These are phyloP conservation scores for Odontamblyopus rebecca DNA, from an alignment of 2,797 vertebrate species.

Conservation along the genomic window DNA sequence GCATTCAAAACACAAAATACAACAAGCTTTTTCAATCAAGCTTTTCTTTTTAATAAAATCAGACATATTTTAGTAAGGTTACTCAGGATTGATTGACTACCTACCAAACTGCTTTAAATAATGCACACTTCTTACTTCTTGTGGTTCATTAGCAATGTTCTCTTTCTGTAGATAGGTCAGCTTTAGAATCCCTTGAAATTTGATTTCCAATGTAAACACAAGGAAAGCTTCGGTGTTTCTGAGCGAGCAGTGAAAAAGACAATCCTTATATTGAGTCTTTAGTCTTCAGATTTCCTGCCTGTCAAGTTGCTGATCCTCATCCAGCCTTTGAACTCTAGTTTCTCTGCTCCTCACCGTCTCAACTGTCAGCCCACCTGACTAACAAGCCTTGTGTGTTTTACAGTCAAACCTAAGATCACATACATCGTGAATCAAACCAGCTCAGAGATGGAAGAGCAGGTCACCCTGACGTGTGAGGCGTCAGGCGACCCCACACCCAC, in stretches of 20 bases:
- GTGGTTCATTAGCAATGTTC: slow-evolving; percentile 26
- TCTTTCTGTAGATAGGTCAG: slow-evolving; percentile 26
- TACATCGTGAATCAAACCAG: slow-evolving; percentile 92
- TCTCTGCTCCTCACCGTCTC: slow-evolving; percentile 29
- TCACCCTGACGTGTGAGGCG: slow-evolving; percentile 94
- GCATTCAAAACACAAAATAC: slow-evolving; percentile 3
- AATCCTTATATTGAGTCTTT: slow-evolving; percentile 38
- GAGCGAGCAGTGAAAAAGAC: slow-evolving; percentile 11
- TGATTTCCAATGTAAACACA: slow-evolving; percentile 45
- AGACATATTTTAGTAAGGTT: neutral
- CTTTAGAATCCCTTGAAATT: slow-evolving; percentile 31
- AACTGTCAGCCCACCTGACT: slow-evolving; percentile 24
- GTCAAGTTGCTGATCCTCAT: slow-evolving; percentile 36
- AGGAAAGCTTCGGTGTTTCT: slow-evolving; percentile 27
- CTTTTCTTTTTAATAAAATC: slow-evolving; percentile 8
- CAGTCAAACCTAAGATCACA: slow-evolving; percentile 97
- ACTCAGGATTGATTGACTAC: too few species aligned
- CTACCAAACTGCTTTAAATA: neutral
- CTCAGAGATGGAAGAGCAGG: slow-evolving; percentile 92
- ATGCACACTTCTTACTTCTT: slow-evolving; percentile 17
- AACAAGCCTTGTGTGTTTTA: slow-evolving; percentile 37
- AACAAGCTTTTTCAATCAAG: slow-evolving; percentile 6
- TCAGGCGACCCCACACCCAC: slow-evolving; percentile 95
- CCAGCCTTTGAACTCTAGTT: slow-evolving; percentile 43
- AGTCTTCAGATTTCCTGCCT: slow-evolving; percentile 38